A percentile compares a stretch with the other conserved stretches of the same genome.
Conservation (phyloP, 2,113 vertebrate genomes). For the Caranx melampygus region DNA sequence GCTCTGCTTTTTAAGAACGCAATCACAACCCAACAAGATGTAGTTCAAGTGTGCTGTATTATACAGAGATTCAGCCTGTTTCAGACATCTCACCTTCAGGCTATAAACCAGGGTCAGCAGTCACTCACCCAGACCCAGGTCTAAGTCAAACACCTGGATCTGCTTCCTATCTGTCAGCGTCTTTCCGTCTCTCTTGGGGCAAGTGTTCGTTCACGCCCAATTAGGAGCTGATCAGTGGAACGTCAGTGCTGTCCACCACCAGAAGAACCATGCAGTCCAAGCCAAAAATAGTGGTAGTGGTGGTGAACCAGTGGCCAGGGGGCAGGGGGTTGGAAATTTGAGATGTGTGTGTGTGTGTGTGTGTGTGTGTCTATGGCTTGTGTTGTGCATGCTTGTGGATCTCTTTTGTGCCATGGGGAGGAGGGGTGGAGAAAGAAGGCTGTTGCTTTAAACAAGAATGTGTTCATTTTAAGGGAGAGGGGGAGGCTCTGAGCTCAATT, state of each 20-base stretch:
- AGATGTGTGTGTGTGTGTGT: constrained; percentile 53
- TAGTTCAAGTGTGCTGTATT: constrained; percentile 15
- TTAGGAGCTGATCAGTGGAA: constrained; percentile 81
- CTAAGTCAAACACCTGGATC: constrained; percentile 66
- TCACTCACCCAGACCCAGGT: constrained; percentile 39
- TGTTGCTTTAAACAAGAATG: constrained; percentile 78
- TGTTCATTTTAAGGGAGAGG: constrained; percentile 71
- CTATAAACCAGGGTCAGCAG: constrained; percentile 39
- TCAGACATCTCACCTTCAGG: constrained; percentile 48
- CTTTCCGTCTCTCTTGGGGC: constrained; percentile 36
- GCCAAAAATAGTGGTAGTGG: constrained; percentile 84
- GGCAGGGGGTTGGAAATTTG: constrained; percentile 72
- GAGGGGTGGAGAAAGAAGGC: constrained; percentile 78
- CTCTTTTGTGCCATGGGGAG: constrained; percentile 85
- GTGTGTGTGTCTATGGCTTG: constrained; percentile 48
- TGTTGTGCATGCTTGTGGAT: constrained; percentile 83
- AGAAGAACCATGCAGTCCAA: constrained; percentile 61
- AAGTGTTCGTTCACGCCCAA: constrained; percentile 63
- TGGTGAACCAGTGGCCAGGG: constrained; percentile 60
- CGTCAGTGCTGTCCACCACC: constrained; percentile 76
- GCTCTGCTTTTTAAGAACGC: constrained; percentile 29
- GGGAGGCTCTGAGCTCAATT: constrained; percentile 80
- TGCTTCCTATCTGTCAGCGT: constrained; percentile 51
- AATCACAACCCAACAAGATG: constrained; percentile 22
- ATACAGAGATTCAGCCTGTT: constrained; percentile 1